Evolutionary conservation across 2,113 vertebrate genomes (phyloP), one percentile per base, ranked within the genome.

Genomic region (Nanorana parkeri): DNA sequence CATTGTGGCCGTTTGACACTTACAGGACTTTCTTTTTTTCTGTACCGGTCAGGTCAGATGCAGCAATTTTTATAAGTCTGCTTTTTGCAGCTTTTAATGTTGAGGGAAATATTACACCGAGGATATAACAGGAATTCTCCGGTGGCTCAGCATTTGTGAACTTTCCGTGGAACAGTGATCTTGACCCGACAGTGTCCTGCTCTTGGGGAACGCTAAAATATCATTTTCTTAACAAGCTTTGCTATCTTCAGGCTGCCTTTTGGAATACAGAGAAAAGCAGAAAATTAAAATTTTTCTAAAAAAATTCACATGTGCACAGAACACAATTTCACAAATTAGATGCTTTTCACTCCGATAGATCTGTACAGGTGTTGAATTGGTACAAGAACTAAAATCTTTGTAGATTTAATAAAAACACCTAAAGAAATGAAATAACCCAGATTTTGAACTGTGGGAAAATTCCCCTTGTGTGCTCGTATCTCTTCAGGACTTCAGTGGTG

Each of bases 81-180:
- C 72, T 75, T 75, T 75, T 75, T 61, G 72, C 72, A 75, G 72
- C 72, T 41, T n/a, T 58, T 74, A 21, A 73, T 17, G 54, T 5
- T 3, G 1, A 74, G 28, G 71, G 28, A 60, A 32, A 17, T 58
- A 36, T 74, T 11, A 26, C 71, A 55, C 16, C 17, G 52, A n/a
- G 54, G 71, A 58, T n/a, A 17, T 19, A 32, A 17, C 55, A 41
- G 55, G 28, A 75, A 61, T 24, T 20, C 72, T 61, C 72, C 20
- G 0, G 55, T 29, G 72, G 72, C 13, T 75, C 29, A 41, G 52
- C 28, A 36, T 21, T 21, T 17, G 71, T 32, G 71, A 58, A 58
- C 71, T 60, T 75, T 36, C 72, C 13, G 29, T 60, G 20, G 28
- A 41, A 23, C 72, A 41, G 13, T 61, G 55, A 75, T 61, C 55